Base-by-base conservation (phyloP, 2,888 invertebrate species). In the Tridacna crocea region DNA sequence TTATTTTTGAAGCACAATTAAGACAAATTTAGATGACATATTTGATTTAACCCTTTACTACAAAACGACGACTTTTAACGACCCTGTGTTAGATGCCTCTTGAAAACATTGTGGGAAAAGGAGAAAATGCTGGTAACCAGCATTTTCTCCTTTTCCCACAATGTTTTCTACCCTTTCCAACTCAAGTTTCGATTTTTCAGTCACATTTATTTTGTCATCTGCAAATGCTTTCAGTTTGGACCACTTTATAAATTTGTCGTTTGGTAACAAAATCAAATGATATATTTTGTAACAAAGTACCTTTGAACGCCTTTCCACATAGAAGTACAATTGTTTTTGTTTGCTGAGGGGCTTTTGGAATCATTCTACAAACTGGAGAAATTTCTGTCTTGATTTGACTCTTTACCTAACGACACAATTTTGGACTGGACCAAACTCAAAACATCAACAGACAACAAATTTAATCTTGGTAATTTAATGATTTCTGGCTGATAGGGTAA, bases 71-170 rank as follows among this genome's bases (percentile, higher is more conserved):
- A 10, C 4, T 55, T 55, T 17, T 55, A 2, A 55, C 10, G 55
- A 6, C 2, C 10, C n/a, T 55, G n/a, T 10, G 10, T 1, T 17
- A n/a, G 2, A 55, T 3, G 55, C 10, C n/a, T 55, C 3, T 17
- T 17, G 55, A 55, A 65, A 65, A 65, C 36, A 27, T 27, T 17
- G 65, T 65, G 36, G 65, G 17, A 65, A 65, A 65, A 17, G 36
- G 36, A 65, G 65, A 65, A 65, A 65, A 27, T 65, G 27, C 26
- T 65, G 6, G 65, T 65, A 15, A 27, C 36, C 6, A 65, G 65
- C 65, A 27, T 27, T 65, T 65, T 65, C 27, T 65, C 12, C 65
- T 27, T 61, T 65, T 27, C 15, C 19, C 65, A 8, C 65, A 17
- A 8, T 26, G 65, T 65, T 65, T 65, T 36, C 65, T 22, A 4